phyloP scores from a whole-genome alignment of 2,797 vertebrate genomes.

The Heliangelus exortis region DNA sequence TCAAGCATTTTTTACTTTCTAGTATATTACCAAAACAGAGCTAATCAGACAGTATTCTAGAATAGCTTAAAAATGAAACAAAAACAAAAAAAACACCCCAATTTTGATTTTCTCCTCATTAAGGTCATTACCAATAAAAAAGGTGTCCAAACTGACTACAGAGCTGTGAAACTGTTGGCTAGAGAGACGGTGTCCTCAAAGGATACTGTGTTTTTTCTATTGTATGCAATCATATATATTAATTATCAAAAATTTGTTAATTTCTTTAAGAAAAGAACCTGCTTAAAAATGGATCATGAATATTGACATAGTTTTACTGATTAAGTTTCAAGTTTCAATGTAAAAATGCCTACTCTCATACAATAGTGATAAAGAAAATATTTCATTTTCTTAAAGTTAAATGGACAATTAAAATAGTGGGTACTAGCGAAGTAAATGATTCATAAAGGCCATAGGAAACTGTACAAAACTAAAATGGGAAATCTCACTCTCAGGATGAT shows the following conservation, averaged over 20 bases:
- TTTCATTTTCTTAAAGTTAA: constrained; percentile 66
- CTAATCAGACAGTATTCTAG: constrained; percentile 47
- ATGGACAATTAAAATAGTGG: constrained; percentile 54
- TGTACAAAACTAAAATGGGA: constrained; percentile 75
- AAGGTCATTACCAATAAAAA: constrained; percentile 76
- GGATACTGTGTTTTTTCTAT: constrained; percentile 51
- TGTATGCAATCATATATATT: constrained; percentile 63
- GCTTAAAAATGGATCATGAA: constrained; percentile 75
- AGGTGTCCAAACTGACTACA: constrained; percentile 70
- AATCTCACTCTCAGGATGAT: constrained; percentile 63
- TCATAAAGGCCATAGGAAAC: constrained; percentile 71
- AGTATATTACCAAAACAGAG: background rate
- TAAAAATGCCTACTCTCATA: constrained; percentile 75
- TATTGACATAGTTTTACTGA: constrained; percentile 66
- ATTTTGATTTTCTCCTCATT: constrained; percentile 64
- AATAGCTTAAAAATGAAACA: constrained; percentile 70
- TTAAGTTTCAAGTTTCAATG: constrained; percentile 72
- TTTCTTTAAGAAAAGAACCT: constrained; percentile 79
- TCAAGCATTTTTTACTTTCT: constrained; percentile 46
- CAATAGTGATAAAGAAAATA: constrained; percentile 65
- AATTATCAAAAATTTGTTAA: constrained; percentile 77
- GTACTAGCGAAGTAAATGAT: constrained; percentile 63
- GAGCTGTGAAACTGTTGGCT: constrained; percentile 67
- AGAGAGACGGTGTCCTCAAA: constrained; percentile 67
- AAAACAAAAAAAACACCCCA: background rate